Base-by-base conservation (phyloP, 2,888 invertebrate species). In the Agonopterix alstromeriana region DNA sequence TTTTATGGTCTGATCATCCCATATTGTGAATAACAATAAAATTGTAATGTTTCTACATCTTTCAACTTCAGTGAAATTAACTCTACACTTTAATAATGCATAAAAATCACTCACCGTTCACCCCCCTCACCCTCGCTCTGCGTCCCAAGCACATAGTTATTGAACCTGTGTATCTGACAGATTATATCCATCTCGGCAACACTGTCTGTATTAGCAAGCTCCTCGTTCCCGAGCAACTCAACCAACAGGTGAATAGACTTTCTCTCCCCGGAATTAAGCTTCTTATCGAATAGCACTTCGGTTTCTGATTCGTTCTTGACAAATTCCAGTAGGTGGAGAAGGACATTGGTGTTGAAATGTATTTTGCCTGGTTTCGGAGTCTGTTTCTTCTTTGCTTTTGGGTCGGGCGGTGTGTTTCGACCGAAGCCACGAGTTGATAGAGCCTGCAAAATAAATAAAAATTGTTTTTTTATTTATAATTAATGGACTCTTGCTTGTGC, bases 241-340 rank as follows among this genome's bases (percentile, higher is more conserved):
- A 78, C 65, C 0, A 71, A 14, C 0, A 50, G 48, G 42, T 71
- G 71, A 2, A 77, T 61, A 0, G 46, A 27, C 10, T 64, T 71
- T 35, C 78, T 54, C 45, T 80, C 77, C 0, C 42, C 36, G 1
- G 58, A 67, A 0, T 11, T 47, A 2, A 79, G 46, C 0, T 49
- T 50, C 0, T 48, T 36, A 5, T 77, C 80, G 12, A 82, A 82
- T 0, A 62, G 49, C 0, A 81, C 36, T 42, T 75, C 74, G 0
- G 63, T 44, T 42, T 75, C 65, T 0, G 51, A 47, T 38, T 81
- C 76, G 45, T 80, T 73, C 45, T 63, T 67, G 0, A 80, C 70
- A n/a, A 82, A 83, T 1, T 74, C 72, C 12, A 70, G 55, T 0
- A 82, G 60, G n/a, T 57, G 44, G 0, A 57, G 48, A 0, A 82